These are phyloP conservation scores for Monodelphis domestica DNA, from an alignment of 2,797 vertebrate genomes.

Conservation along the genomic window DNA sequence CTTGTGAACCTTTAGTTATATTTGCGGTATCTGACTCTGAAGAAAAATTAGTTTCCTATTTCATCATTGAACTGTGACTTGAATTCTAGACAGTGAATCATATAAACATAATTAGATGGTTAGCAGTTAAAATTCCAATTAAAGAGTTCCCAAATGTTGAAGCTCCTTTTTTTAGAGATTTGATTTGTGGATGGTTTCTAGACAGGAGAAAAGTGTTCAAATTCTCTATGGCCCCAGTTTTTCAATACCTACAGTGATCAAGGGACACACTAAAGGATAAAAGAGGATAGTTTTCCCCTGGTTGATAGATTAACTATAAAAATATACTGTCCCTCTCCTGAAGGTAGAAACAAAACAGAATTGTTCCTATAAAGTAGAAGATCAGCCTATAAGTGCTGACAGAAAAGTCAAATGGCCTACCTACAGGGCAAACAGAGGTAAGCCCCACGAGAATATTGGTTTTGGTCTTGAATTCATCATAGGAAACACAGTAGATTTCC, in stretches of 20 bases:
- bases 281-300: neutral
- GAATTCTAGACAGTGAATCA: conserved; percentile 75
- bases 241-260: conserved; percentile 63
- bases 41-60: conserved; percentile 76
- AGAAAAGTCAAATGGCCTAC: neutral
- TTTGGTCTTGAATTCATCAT: neutral
- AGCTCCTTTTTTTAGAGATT: conserved; percentile 54
- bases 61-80: conserved; percentile 75
- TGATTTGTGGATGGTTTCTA: conserved; percentile 28
- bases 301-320: neutral
- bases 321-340: neutral
- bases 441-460: neutral
- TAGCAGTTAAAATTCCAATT: conserved; percentile 68
- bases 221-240: neutral
- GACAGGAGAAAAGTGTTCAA: neutral
- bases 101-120: conserved; percentile 68
- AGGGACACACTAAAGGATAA: conserved; percentile 50
- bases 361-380: conserved; percentile 16
- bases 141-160: conserved; percentile 70
- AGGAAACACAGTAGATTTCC: neutral
- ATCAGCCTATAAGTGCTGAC: neutral
- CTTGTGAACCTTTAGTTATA: conserved; percentile 68
- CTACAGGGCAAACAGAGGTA: neutral
- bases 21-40: conserved; percentile 74
- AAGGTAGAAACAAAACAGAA: conserved; percentile 12